phyloP scores from a whole-genome alignment of 2,888 invertebrate genomes.

The Allacma fusca region DNA sequence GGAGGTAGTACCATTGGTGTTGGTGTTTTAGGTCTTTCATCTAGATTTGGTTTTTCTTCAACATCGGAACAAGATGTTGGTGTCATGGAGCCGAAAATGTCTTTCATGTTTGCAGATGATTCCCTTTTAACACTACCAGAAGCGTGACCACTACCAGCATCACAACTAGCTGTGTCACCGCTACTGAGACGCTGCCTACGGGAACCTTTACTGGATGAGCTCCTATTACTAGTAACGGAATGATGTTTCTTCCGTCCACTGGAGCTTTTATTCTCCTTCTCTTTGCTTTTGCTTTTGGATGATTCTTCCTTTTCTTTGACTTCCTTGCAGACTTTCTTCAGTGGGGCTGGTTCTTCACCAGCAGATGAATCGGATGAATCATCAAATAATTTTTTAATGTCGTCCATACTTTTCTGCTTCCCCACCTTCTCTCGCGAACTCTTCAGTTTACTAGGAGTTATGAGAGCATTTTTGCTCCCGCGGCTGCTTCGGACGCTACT shows the following conservation, averaged over 20 bases:
- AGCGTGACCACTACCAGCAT: constrained; percentile 41
- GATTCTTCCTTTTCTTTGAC: constrained; percentile 16
- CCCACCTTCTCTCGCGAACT: constrained; percentile 50
- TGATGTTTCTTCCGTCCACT: constrained; percentile 37
- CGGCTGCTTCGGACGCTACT: constrained; percentile 51
- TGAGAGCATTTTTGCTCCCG: constrained; percentile 23
- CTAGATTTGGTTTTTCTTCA: constrained; percentile 43
- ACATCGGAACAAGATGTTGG: constrained; percentile 55
- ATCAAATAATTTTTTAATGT: constrained; percentile 55
- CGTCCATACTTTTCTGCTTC: constrained; percentile 53
- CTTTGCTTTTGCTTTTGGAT: constrained; percentile 27
- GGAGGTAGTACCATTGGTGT: constrained; percentile 41
- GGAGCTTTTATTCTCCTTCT: constrained; percentile 29
- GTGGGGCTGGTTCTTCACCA: constrained; percentile 27
- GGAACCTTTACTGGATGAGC: constrained; percentile 48
- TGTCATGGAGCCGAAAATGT: constrained; percentile 59
- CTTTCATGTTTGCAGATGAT: constrained; percentile 55
- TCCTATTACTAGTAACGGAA: constrained; percentile 29
- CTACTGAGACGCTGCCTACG: constrained; percentile 50
- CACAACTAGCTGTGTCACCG: constrained; percentile 49
- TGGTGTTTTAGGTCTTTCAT: constrained; percentile 57
- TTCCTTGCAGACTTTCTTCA: constrained; percentile 33
- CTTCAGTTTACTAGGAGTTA: constrained; percentile 37
- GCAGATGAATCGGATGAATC: constrained; percentile 56
- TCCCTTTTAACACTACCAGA: constrained; percentile 50